These are phyloP conservation scores for Zaprionus tsacasi DNA, from an alignment of 1,140 invertebrate genomes.

Conservation along the genomic window DNA sequence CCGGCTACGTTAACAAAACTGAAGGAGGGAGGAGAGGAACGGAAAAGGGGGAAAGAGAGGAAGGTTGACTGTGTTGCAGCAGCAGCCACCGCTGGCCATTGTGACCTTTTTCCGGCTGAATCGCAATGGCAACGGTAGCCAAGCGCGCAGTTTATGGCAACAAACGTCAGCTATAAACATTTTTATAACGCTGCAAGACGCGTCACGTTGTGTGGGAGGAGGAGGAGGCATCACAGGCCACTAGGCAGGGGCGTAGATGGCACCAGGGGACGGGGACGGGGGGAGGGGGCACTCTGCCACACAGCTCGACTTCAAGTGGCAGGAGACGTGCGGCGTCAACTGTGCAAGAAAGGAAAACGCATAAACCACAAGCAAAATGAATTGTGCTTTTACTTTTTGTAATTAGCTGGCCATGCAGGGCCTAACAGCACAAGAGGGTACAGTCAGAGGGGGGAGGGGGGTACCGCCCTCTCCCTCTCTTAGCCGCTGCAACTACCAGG, in stretches of 20 bases:
- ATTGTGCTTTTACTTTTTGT: conserved; percentile 79
- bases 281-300: neutral
- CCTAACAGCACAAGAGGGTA: conserved; percentile 1
- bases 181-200: conserved; percentile 67
- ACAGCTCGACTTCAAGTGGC: neutral
- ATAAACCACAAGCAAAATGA: conserved; percentile 76
- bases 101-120: conserved; percentile 66
- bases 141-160: conserved; percentile 68
- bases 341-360: conserved; percentile 36
- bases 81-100: conserved; percentile 44
- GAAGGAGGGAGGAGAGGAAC: neutral
- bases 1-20: conserved; percentile 16
- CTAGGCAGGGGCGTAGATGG: neutral
- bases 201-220: conserved; percentile 4
- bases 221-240: neutral
- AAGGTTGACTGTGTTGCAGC: neutral
- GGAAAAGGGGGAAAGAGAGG: neutral
- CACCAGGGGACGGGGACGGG: no score
- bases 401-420: conserved; percentile 67
- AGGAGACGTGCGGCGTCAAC: conserved; percentile 11
- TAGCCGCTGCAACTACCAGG: neutral
- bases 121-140: conserved; percentile 68
- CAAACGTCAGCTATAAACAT: conserved; percentile 73
- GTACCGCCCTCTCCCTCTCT: no score
- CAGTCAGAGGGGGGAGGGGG: neutral